A percentile compares a stretch with the other conserved stretches of the same genome.
These are phyloP conservation scores for Lasioglossum figueresi DNA, from an alignment of 2,888 invertebrate genomes.

Conservation along the genomic window DNA sequence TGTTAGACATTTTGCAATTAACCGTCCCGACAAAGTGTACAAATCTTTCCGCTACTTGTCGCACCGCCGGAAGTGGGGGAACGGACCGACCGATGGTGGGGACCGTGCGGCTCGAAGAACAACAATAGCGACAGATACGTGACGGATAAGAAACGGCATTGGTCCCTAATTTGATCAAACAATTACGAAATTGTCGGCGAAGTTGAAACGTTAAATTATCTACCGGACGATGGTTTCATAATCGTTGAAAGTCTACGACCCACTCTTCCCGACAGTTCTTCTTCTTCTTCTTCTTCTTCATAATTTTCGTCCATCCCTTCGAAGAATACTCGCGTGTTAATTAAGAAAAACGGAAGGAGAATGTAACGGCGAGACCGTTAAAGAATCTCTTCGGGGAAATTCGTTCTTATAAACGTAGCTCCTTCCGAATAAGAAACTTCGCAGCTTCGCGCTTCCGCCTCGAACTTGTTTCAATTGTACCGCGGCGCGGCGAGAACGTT, in stretches of 20 bases:
- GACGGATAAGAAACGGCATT: conserved; percentile 12
- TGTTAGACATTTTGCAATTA: too few relatives aligned
- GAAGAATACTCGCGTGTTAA: not conserved
- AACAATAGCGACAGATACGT: not conserved
- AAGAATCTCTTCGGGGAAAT: not conserved
- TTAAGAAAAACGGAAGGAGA: not conserved
- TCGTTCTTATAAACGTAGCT: not conserved
- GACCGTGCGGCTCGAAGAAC: too few relatives aligned
- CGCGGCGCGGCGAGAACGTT: not conserved
- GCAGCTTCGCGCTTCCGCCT: not conserved
- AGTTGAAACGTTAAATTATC: not conserved
- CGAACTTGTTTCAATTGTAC: not conserved
- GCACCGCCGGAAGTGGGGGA: too few relatives aligned
- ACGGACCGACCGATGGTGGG: too few relatives aligned
- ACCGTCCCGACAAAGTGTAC: too few relatives aligned
- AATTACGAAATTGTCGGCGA: not conserved
- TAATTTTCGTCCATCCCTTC: not conserved
- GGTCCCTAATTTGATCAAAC: conserved; percentile 36
- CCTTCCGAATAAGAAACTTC: not conserved
- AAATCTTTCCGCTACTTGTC: too few relatives aligned
- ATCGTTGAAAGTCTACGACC: not conserved
- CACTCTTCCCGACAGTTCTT: not conserved
- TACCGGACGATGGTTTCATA: not conserved
- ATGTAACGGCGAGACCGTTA: not conserved
- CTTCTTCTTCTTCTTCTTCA: too few relatives aligned